phyloP scores from a whole-genome alignment of 2,113 vertebrate species.

The Pseudorhombus dupliciocellatus region DNA sequence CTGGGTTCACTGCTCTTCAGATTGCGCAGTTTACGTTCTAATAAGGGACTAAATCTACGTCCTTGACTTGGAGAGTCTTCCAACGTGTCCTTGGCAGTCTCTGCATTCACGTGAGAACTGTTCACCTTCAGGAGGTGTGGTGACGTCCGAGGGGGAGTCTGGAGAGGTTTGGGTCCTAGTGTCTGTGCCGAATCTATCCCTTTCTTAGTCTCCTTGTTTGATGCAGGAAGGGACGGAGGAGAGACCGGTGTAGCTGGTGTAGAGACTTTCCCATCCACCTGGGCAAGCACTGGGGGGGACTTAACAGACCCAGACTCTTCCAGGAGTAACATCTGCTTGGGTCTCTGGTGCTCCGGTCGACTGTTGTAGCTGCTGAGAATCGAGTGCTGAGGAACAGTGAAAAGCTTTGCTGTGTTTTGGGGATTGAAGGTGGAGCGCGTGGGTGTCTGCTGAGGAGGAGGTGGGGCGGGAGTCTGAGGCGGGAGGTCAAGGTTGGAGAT shows the following conservation, averaged over 20 bases:
- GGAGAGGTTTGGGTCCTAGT: conserved; percentile 31
- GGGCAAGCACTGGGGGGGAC: conserved; percentile 33
- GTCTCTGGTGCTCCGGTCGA: conserved; percentile 52
- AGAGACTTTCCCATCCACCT: conserved; percentile 53
- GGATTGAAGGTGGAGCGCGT: conserved; percentile 82
- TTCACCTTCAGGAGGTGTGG: conserved; percentile 47
- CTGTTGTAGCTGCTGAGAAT: conserved; percentile 48
- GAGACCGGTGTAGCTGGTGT: conserved; percentile 62
- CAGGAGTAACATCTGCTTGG: conserved; percentile 74
- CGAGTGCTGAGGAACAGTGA: conserved; percentile 62
- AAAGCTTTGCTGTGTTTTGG: conserved; percentile 78
- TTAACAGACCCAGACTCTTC: conserved; percentile 67
- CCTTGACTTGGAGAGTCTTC: conserved; percentile 25
- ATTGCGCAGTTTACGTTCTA: conserved; percentile 76
- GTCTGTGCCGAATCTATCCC: conserved; percentile 20
- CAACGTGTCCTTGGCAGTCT: conserved; percentile 32
- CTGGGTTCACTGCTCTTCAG: conserved; percentile 69
- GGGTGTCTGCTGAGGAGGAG: conserved; percentile 45
- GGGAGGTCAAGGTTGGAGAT: conserved; percentile 63
- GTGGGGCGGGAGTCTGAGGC: conserved; percentile 54
- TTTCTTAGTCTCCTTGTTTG: conserved; percentile 21
- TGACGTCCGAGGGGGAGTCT: conserved; percentile 21
- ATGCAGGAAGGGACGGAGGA: conserved; percentile 12
- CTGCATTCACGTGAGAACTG: conserved; percentile 9
- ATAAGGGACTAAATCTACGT: conserved; percentile 65